Evolutionary conservation across 1,140 invertebrate species (phyloP).

Genomic region (Magallana ariakensis): DNA sequence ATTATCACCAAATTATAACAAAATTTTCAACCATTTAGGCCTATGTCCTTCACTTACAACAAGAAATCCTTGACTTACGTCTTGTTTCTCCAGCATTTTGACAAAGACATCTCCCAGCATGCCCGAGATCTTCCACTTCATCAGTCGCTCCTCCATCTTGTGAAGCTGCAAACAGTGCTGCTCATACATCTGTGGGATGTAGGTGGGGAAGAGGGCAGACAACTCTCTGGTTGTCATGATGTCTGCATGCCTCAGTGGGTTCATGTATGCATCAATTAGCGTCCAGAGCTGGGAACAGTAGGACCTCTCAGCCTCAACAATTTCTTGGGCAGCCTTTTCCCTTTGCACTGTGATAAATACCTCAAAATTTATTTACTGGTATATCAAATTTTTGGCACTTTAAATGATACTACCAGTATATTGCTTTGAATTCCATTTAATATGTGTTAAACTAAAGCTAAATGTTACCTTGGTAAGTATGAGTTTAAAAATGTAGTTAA

Average conservation of each 20-base stretch:
- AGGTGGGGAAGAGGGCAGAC: conserved; percentile 76
- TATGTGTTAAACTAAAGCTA: no score
- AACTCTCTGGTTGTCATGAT: conserved; percentile 74
- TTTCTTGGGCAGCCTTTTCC: conserved; percentile 74
- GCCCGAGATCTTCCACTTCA: conserved; percentile 71
- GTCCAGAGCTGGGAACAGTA: conserved; percentile 79
- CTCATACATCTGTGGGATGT: conserved; percentile 77
- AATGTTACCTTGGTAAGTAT: no score
- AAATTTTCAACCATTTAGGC: no score
- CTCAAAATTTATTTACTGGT: no score
- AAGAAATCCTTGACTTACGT: conserved; percentile 54
- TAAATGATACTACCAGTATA: no score
- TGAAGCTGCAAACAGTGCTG: conserved; percentile 78
- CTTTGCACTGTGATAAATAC: conserved; percentile 65
- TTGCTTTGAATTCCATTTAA: no score
- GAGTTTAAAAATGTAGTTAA: no score
- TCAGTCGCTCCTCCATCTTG: conserved; percentile 77
- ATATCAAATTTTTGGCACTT: no score
- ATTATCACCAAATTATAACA: no score
- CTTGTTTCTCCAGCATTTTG: conserved; percentile 59
- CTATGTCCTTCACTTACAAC: no score
- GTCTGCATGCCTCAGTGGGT: conserved; percentile 73
- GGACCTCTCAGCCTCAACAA: conserved; percentile 78
- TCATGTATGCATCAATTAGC: conserved; percentile 77
- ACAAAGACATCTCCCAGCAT: conserved; percentile 64